Conservation (phyloP, 2,113 vertebrate genomes). For the Garra rufa region DNA sequence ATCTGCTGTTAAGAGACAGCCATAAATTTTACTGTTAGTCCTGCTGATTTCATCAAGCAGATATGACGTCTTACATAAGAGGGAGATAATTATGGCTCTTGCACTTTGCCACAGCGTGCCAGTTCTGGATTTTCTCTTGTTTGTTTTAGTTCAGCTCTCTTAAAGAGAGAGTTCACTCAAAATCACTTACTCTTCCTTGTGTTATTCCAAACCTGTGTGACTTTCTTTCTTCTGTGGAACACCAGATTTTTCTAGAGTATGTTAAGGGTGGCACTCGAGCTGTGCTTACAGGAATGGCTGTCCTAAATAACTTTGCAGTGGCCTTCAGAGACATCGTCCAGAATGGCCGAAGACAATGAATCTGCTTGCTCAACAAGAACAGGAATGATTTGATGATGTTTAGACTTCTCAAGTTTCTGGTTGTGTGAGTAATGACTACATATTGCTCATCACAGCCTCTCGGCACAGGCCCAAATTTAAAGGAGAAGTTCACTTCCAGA, state of each 20-base stretch:
- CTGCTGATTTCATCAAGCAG: conserved; percentile 23
- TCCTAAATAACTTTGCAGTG: neutral
- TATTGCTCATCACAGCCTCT: neutral
- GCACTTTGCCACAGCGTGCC: neutral
- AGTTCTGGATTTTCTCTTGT: neutral
- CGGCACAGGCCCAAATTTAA: neutral
- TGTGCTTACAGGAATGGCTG: neutral
- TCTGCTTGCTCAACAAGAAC: neutral
- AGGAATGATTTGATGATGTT: neutral
- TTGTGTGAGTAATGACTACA: neutral
- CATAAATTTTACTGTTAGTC: neutral
- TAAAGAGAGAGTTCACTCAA: neutral
- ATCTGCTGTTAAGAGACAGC: neutral
- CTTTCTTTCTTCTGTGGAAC: neutral
- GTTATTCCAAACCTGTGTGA: neutral
- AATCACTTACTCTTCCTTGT: neutral
- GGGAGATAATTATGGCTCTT: neutral
- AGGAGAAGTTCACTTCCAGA: too few relatives aligned
- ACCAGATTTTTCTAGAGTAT: too few relatives aligned
- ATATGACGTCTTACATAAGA: neutral
- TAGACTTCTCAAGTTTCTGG: neutral
- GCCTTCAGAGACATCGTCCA: neutral
- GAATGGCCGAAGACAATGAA: neutral
- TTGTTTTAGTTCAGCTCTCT: neutral
- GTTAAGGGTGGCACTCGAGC: neutral